Evolutionary conservation across 2,113 vertebrate genomes (phyloP).

Genomic region (Chaetura pelagica): DNA sequence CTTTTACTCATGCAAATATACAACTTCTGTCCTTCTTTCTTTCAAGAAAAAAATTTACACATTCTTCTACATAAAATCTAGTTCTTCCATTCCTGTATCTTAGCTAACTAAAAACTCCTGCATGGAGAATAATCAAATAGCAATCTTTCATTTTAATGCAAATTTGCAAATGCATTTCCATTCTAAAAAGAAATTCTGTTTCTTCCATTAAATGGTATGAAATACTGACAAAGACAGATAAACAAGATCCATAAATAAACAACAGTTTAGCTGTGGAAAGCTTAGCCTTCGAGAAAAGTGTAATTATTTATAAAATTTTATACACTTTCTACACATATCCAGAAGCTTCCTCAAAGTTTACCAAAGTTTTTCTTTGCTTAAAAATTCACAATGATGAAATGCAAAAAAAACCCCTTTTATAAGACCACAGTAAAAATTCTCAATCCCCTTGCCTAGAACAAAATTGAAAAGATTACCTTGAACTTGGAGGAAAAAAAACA

Average conservation of each 20-base stretch:
- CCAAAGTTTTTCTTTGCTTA: not conserved
- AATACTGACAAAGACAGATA: not conserved
- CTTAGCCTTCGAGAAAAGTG: not conserved
- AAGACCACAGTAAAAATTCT: not conserved
- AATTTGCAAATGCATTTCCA: not conserved
- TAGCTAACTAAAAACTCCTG: not conserved
- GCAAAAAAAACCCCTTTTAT: not conserved
- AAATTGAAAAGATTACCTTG: not conserved
- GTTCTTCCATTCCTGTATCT: not conserved
- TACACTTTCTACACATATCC: not conserved
- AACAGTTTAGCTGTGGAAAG: not conserved
- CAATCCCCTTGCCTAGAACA: not conserved
- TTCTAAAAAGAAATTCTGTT: not conserved
- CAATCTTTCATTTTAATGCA: not conserved
- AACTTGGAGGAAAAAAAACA: not conserved
- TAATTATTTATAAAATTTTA: not conserved
- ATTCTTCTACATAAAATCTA: not conserved
- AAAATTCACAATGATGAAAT: not conserved
- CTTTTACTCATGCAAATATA: not conserved
- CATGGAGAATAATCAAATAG: not conserved
- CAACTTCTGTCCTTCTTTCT: not conserved
- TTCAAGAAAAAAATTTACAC: not conserved
- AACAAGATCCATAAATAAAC: not conserved
- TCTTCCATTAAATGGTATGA: not conserved
- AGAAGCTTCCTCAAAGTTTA: not conserved